Base-by-base conservation (phyloP, 30 jellyfish, hydroid and myxozoan genomes). In the Cassiopea andromeda region DNA sequence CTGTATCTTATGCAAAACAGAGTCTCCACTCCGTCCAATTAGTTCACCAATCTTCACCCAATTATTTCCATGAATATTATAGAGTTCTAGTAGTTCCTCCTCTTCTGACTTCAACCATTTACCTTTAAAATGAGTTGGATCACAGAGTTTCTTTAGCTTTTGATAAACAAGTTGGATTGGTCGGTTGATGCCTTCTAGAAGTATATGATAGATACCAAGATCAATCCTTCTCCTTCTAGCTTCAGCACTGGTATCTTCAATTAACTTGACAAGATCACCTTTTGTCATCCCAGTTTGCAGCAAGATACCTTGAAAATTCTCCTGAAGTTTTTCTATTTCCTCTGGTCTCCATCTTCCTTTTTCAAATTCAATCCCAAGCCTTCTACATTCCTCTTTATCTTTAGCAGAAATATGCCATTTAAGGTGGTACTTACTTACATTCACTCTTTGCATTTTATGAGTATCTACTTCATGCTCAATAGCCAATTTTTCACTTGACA, bases 101-200 rank as follows among this genome's bases (percentile, higher is more conserved):
- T 64, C 84, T 76, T 87, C 94, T 38, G 44, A 77, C 15, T 0
- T 1, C 15, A 89, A 1, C 85, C 87, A 87, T 38, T 77, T 68
- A 9, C 94, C 94, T 78, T 87, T 87, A 79, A 59, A 64, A 79
- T 78, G 57, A 67, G 17, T 46, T 1, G 89, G 90, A 70, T 87
- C 81, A 18, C 48, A 61, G 14, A 69, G 14, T 67, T 58, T 81
- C 75, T 54, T 87, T 54, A 87, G 66, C 59, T 78, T 87, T 15
- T 46, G 61, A 78, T 60, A 69, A 0, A 87, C 81, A 0, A 17
- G 76, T 45, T 50, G 50, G 16, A 87, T 38, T 54, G 90, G 85
- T 18, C 94, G 73, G 80, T 76, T 87, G 68, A 87, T 79, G 18
- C 94, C 94, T 6, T 77, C 78, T 43, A 83, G 86, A 9, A 87